Evolutionary conservation across 2,888 invertebrate species (phyloP).

Genomic region (Eupithecia tripunctaria): DNA sequence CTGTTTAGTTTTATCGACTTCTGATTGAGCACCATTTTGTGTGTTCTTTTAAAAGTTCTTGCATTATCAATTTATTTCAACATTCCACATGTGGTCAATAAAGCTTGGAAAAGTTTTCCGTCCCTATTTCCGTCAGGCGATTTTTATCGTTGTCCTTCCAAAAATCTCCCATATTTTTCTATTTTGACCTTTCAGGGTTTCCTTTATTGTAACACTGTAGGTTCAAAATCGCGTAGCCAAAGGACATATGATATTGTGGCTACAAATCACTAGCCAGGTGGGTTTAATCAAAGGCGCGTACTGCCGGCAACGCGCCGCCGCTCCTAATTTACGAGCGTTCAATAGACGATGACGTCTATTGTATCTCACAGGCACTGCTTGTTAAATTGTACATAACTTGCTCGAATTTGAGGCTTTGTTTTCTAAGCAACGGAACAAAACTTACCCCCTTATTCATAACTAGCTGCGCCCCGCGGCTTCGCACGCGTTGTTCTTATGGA

Average conservation of each 20-base stretch:
- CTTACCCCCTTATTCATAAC: not conserved
- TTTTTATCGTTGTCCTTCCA: not conserved
- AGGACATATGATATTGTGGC: slow-evolving; percentile 46
- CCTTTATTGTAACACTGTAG: not conserved
- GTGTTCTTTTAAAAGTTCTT: too few species aligned
- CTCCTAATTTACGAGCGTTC: slow-evolving; percentile 60
- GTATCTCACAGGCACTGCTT: slow-evolving; percentile 32
- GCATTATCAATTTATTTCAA: not conserved
- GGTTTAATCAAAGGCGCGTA: slow-evolving; percentile 66
- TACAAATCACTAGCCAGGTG: slow-evolving; percentile 62
- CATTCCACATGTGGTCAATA: not conserved
- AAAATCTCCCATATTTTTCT: not conserved
- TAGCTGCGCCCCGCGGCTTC: too few species aligned
- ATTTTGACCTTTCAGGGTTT: not conserved
- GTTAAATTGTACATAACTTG: slow-evolving; percentile 2
- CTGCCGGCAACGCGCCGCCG: slow-evolving; percentile 47
- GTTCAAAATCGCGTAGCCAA: not conserved
- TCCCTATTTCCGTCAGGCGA: not conserved
- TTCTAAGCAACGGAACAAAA: not conserved
- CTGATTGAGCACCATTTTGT: too few species aligned
- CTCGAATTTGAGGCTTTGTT: not conserved
- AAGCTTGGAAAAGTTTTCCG: not conserved
- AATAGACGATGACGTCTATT: slow-evolving; percentile 49
- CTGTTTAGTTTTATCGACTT: too few species aligned
- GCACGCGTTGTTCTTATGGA: too few species aligned